phyloP scores from a whole-genome alignment of 2,113 vertebrate genomes.

The Tamias sibiricus region DNA sequence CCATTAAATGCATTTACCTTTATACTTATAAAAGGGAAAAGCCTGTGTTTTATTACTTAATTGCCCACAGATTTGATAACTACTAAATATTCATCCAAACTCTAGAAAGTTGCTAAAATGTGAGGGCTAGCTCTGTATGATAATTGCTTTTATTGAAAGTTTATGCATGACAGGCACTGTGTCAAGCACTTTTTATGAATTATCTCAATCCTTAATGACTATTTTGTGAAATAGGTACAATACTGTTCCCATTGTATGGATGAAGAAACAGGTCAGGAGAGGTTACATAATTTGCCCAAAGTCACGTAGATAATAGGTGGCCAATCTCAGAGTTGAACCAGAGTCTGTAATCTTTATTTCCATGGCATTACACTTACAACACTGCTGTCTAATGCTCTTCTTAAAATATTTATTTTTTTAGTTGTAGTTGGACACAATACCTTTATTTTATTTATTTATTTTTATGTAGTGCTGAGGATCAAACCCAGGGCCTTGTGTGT shows the following conservation, averaged over 20 bases:
- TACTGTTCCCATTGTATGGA: not conserved
- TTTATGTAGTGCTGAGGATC: no score
- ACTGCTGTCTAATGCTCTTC: not conserved
- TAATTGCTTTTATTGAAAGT: slow-evolving; percentile 43
- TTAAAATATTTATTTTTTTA: no score
- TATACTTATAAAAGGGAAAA: not conserved
- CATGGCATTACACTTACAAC: not conserved
- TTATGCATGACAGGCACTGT: not conserved
- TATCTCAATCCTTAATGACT: slow-evolving; percentile 36
- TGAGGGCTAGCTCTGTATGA: not conserved
- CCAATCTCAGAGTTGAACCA: slow-evolving; percentile 8
- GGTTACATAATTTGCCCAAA: slow-evolving; percentile 31
- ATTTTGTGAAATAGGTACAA: not conserved
- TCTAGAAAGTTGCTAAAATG: slow-evolving; percentile 18
- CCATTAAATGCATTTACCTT: not conserved
- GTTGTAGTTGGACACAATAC: no score
- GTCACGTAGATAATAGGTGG: not conserved
- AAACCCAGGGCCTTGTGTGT: no score
- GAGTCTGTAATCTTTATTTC: not conserved
- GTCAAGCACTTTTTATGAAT: not conserved
- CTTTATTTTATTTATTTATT: no score
- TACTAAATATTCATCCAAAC: not conserved
- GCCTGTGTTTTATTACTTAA: slow-evolving; percentile 1
- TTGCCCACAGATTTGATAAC: not conserved
- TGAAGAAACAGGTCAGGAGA: slow-evolving; percentile 1